Evolutionary conservation across 2,888 invertebrate genomes (phyloP), one percentile per base, ranked within the genome.

Genomic region (Brachycybe producta): DNA sequence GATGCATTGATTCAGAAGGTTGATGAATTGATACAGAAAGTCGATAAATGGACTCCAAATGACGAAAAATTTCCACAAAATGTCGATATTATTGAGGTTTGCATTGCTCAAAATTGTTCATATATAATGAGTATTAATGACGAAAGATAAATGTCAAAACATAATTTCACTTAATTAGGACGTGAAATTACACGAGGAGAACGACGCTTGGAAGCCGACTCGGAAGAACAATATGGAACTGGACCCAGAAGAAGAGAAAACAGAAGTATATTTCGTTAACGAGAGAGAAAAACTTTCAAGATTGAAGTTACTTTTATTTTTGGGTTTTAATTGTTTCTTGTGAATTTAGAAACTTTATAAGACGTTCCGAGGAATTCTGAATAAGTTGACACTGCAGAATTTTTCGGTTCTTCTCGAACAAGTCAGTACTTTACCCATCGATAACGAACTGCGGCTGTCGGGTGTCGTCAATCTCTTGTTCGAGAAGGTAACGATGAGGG

Each of bases 371-470:
- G 83, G 88, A 61, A 84, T 94, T 57, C 71, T 95, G 52, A 94
- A 94, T 66, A 91, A 94, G 67, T 70, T 95, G 54, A 95, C 94
- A 0, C 94, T 94, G 0, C 87, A 94, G 66, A 92, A 92, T 64
- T 91, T 91, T 65, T 78, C 82, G 49, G 82, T 80, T 1, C 71
- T 95, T 51, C 73, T 90, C 19, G 76, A 77, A 28, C 84, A 83
- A 72, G 81, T 92, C 26, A 75, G 80, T 55, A 69, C 73, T 13
- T 70, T 92, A 27, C 75, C 80, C 55, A 87, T 94, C 50, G 81
- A 87, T 65, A 84, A 80, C 2, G 76, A 77, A 51, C 80, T 80
- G 48, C 77, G 84, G 58, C 72, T 94, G 49, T 77, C 80, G 60
- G 83, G 82, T 57, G 84, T 90, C 15, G 90, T 92, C 60, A 78